Percentiles rank a stretch among this genome's conserved stretches.
phyloP scores from a whole-genome alignment of 2,113 vertebrate genomes.

The Telmatochromis sp. region DNA sequence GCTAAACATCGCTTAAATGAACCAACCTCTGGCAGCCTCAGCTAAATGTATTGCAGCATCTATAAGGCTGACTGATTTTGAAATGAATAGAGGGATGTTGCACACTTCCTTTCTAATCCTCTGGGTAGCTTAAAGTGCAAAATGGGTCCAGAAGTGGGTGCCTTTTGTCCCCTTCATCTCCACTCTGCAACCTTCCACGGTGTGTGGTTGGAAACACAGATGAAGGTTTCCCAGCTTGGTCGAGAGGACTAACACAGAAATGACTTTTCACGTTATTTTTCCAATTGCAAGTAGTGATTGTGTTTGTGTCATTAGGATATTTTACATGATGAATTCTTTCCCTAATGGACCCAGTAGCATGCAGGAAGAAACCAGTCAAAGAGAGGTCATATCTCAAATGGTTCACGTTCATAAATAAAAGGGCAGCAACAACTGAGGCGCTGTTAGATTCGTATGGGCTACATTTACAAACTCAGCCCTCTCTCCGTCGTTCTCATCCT shows the following conservation, averaged over 20 bases:
- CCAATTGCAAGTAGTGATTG: not conserved
- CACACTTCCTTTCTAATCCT: not conserved
- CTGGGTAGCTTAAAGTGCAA: not conserved
- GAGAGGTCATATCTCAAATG: conserved; percentile 58
- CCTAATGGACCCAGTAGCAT: conserved; percentile 40
- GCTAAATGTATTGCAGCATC: not conserved
- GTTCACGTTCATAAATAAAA: conserved; percentile 54
- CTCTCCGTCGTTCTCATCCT: not conserved
- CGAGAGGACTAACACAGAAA: conserved; percentile 6
- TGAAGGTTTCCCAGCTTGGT: not conserved
- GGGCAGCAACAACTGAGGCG: conserved; percentile 29
- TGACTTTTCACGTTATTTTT: not conserved
- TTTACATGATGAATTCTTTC: conserved; percentile 39
- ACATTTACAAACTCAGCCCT: conserved; percentile 60
- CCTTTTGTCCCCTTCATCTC: not conserved
- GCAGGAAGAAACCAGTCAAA: conserved; percentile 46
- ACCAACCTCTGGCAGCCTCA: conserved; percentile 19
- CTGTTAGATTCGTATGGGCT: conserved; percentile 35
- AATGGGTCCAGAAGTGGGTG: not conserved
- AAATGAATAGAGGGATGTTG: not conserved
- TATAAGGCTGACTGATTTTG: not conserved
- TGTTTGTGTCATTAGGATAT: conserved; percentile 40
- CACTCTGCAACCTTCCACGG: not conserved
- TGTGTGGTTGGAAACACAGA: not conserved
- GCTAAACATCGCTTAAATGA: conserved; percentile 38